Percentiles rank a stretch among this genome's conserved stretches.
Conservation (phyloP, 2,113 vertebrate genomes). For the Oncorhynchus tshawytscha region DNA sequence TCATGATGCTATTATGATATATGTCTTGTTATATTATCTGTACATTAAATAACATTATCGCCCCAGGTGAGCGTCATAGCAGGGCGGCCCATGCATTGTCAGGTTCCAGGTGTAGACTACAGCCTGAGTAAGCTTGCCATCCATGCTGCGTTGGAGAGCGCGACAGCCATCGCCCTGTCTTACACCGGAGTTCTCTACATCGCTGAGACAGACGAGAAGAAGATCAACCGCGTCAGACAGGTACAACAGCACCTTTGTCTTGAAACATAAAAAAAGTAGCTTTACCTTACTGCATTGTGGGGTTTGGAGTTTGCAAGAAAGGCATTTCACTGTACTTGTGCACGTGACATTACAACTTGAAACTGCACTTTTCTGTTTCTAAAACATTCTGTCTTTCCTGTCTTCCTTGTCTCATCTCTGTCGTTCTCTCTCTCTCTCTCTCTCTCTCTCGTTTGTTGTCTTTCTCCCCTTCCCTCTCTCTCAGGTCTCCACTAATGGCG, state of each 20-base stretch:
- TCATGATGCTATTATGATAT: background rate
- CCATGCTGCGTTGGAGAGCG: conserved; percentile 96
- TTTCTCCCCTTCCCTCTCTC: conserved; percentile 37
- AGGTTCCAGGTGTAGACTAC: conserved; percentile 98
- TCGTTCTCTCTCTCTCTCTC: too few relatives aligned
- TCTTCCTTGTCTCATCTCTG: too few relatives aligned
- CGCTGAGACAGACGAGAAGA: conserved; percentile 98
- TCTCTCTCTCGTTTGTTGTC: background rate
- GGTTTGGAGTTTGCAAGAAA: too few relatives aligned
- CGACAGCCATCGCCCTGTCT: conserved; percentile 94
- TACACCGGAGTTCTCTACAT: conserved; percentile 96
- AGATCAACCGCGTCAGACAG: conserved; percentile 90
- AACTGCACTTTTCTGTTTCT: background rate
- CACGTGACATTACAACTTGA: too few relatives aligned
- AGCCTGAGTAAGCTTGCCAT: conserved; percentile 98
- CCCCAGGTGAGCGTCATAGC: conserved; percentile 97
- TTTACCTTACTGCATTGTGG: too few relatives aligned
- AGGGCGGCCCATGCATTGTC: conserved; percentile 97
- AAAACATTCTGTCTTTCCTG: background rate
- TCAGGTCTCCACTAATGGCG: conserved; percentile 93
- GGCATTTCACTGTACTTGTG: too few relatives aligned
- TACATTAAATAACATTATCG: background rate
- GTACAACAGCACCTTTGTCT: conserved; percentile 22
- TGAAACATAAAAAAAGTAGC: too few relatives aligned
- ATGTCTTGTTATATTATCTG: background rate